These are phyloP conservation scores for Chelonus formosanus DNA, from an alignment of 2,888 invertebrate species.

Conservation along the genomic window DNA sequence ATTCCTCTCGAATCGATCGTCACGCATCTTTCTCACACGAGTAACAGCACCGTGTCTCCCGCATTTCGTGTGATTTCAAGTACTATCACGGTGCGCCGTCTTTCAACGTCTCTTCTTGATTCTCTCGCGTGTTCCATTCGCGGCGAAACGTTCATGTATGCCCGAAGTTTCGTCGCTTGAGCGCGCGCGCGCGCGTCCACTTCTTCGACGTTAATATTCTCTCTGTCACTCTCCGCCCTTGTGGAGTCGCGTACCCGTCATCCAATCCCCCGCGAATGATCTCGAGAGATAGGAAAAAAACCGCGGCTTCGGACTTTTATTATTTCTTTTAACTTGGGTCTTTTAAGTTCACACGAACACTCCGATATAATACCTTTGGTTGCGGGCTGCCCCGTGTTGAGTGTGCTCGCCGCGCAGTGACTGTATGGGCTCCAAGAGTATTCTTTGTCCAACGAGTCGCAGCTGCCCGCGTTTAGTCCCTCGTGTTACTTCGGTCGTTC, in stretches of 20 bases:
- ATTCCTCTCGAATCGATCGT: constrained; percentile 37
- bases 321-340: constrained; percentile 9
- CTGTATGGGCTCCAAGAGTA: constrained; percentile 59
- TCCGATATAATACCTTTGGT: constrained; percentile 59
- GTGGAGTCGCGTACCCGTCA: neutral
- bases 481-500: constrained; percentile 50
- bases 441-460: constrained; percentile 64
- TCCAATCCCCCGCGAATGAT: constrained; percentile 5
- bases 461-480: constrained; percentile 62
- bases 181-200: constrained; percentile 27
- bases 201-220: constrained; percentile 19
- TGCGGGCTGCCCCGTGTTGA: constrained; percentile 64
- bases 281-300: constrained; percentile 4
- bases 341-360: neutral
- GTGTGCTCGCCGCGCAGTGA: constrained; percentile 64
- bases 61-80: constrained; percentile 24
- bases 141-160: constrained; percentile 23
- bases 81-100: constrained; percentile 25
- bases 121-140: constrained; percentile 29
- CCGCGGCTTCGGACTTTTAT: neutral
- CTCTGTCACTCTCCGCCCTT: constrained; percentile 14
- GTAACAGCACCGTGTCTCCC: constrained; percentile 38
- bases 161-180: constrained; percentile 3
- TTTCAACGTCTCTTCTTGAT: constrained; percentile 23
- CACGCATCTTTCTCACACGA: constrained; percentile 41